Evolutionary conservation across 2,797 vertebrate species (phyloP).

Genomic region (Xiphorhynchus erythropygius): DNA sequence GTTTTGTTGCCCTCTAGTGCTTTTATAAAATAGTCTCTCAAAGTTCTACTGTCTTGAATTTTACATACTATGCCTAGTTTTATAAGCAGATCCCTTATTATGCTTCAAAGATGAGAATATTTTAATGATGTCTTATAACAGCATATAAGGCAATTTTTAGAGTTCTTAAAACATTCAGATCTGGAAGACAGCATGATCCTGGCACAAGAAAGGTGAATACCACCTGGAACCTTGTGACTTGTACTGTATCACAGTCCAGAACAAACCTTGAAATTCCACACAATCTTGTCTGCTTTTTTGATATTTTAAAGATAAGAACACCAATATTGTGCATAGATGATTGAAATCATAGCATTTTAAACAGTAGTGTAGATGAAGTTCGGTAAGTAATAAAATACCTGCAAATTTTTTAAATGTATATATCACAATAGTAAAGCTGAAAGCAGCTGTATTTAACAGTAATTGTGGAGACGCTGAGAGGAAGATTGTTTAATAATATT

Average conservation of each 20-base stretch:
- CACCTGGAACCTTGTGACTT: neutral
- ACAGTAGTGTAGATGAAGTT: neutral
- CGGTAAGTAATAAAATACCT: neutral
- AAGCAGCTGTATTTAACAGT: neutral
- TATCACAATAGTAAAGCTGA: neutral
- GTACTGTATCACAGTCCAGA: neutral
- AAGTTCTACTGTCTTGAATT: neutral
- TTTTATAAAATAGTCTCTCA: neutral
- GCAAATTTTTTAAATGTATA: neutral
- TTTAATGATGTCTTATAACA: neutral
- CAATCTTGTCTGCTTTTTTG: neutral
- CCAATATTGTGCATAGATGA: neutral
- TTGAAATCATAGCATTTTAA: neutral
- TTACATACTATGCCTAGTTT: neutral
- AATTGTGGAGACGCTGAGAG: neutral
- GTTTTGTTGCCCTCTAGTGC: conserved; percentile 66
- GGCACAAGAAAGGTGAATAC: neutral
- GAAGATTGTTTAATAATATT: neutral
- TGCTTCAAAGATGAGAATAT: neutral
- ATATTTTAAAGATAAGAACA: neutral
- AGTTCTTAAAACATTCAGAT: neutral
- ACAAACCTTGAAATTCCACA: neutral
- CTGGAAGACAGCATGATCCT: neutral
- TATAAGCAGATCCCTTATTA: neutral
- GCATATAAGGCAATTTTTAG: neutral